phyloP scores from a whole-genome alignment of 2,113 vertebrate genomes.

The Neodon shergylaensis region DNA sequence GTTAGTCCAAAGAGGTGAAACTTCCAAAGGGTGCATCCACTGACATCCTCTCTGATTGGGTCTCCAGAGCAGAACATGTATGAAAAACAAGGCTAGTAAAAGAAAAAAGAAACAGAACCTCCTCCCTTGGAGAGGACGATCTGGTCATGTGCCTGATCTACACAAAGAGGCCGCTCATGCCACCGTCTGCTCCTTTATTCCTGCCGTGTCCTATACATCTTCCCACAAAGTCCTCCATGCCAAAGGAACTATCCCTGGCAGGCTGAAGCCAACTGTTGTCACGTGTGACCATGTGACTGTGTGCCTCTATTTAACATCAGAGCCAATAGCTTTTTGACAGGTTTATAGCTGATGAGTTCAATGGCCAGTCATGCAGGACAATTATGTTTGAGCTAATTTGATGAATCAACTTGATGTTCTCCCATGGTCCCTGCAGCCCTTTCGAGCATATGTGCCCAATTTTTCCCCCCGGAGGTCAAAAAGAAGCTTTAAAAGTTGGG shows the following conservation, averaged over 20 bases:
- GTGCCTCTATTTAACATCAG: constrained; percentile 93
- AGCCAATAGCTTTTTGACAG: constrained; percentile 94
- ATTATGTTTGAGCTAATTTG: constrained; percentile 95
- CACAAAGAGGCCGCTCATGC: constrained; percentile 62
- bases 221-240: constrained; percentile 77
- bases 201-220: constrained; percentile 69
- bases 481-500: constrained; percentile 89
- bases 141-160: background rate
- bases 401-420: constrained; percentile 96
- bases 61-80: background rate
- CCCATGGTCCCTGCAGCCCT: constrained; percentile 88
- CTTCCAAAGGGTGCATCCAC: fast-evolving
- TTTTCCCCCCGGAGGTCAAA: constrained; percentile 91
- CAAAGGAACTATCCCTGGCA: constrained; percentile 86
- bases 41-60: background rate
- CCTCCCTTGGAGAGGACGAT: background rate
- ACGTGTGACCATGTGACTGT: constrained; percentile 88
- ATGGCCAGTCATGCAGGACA: constrained; percentile 93
- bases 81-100: background rate
- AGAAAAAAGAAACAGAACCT: background rate
- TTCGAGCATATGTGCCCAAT: constrained; percentile 87
- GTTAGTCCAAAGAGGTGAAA: background rate
- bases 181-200: constrained; percentile 72
- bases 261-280: constrained; percentile 88
- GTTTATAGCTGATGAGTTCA: constrained; percentile 92